These are phyloP conservation scores for Eremobia ochroleuca DNA, from an alignment of 2,888 invertebrate species.

Conservation along the genomic window DNA sequence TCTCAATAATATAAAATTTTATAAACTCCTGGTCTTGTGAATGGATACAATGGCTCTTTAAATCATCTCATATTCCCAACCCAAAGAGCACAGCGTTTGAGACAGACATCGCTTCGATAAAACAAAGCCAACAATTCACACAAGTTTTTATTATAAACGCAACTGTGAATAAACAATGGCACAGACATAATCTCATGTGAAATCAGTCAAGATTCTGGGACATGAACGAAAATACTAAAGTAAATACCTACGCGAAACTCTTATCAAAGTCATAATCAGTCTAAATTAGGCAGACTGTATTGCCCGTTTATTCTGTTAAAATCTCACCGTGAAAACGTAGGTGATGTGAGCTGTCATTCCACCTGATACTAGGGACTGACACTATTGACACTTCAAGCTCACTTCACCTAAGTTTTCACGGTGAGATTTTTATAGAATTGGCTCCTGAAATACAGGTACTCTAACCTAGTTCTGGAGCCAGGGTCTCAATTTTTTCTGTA, in stretches of 20 bases:
- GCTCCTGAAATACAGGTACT: too few relatives aligned
- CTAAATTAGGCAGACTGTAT: conserved; percentile 35
- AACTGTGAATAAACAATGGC: conserved; percentile 61
- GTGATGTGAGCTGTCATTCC: too few relatives aligned
- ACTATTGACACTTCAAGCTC: too few relatives aligned
- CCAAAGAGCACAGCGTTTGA: conserved; percentile 34
- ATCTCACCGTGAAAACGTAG: too few relatives aligned
- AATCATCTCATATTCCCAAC: conserved; percentile 39
- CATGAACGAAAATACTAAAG: conserved; percentile 37
- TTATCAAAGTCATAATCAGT: conserved; percentile 38
- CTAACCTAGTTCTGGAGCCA: too few relatives aligned
- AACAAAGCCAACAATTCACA: conserved; percentile 64
- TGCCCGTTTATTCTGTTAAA: too few relatives aligned
- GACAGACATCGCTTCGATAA: conserved; percentile 24
- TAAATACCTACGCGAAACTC: conserved; percentile 32
- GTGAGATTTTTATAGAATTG: too few relatives aligned
- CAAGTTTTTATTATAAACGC: conserved; percentile 57
- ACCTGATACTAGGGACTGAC: too few relatives aligned
- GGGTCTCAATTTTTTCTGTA: too few relatives aligned
- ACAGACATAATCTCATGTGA: conserved; percentile 68
- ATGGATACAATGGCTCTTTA: conserved; percentile 36
- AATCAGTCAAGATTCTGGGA: conserved; percentile 60
- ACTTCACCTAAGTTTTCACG: too few relatives aligned
- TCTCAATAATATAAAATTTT: background rate
- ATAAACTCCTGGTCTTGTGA: background rate